Conservation (phyloP, 2,797 vertebrate genomes). For the Chelon labrosus region DNA sequence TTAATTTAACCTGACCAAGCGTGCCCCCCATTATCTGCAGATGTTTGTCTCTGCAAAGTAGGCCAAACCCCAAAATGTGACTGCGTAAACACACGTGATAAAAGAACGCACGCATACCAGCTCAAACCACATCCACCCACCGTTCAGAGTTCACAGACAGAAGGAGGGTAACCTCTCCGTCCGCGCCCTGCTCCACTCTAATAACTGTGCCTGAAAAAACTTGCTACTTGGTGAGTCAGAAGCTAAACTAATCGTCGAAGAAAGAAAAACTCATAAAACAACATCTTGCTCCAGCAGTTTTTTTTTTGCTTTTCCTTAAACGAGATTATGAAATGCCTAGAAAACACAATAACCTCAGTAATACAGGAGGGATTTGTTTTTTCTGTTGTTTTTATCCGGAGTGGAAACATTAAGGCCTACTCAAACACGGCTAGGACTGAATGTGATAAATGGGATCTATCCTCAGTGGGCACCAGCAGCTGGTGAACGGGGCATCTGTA, state of each 20-base stretch:
- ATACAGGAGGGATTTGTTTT: constrained; percentile 24
- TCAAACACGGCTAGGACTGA: constrained; percentile 50
- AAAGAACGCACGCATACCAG: neutral
- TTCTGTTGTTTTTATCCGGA: constrained; percentile 30
- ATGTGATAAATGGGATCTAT: constrained; percentile 59
- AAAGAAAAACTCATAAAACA: constrained; percentile 9
- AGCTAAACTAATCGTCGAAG: constrained; percentile 29
- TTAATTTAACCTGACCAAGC: neutral
- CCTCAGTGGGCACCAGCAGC: constrained; percentile 55
- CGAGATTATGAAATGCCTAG: constrained; percentile 6
- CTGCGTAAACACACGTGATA: neutral
- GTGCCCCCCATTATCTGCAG: neutral
- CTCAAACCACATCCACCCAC: constrained; percentile 30
- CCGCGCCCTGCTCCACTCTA: constrained; percentile 43
- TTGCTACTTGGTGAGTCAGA: constrained; percentile 52
- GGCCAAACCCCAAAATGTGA: neutral
- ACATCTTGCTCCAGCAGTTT: constrained; percentile 2
- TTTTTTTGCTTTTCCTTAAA: neutral
- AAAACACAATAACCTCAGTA: neutral
- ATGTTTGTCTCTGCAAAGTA: constrained; percentile 5
- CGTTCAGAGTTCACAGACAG: constrained; percentile 19
- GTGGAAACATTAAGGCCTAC: constrained; percentile 37
- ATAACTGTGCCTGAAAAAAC: constrained; percentile 44
- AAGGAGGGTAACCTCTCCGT: constrained; percentile 42
- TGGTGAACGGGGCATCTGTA: constrained; percentile 71